Percentiles rank a stretch among this genome's conserved stretches.
Conservation (phyloP, 2,888 invertebrate species). For the Serrognathus titanus region DNA sequence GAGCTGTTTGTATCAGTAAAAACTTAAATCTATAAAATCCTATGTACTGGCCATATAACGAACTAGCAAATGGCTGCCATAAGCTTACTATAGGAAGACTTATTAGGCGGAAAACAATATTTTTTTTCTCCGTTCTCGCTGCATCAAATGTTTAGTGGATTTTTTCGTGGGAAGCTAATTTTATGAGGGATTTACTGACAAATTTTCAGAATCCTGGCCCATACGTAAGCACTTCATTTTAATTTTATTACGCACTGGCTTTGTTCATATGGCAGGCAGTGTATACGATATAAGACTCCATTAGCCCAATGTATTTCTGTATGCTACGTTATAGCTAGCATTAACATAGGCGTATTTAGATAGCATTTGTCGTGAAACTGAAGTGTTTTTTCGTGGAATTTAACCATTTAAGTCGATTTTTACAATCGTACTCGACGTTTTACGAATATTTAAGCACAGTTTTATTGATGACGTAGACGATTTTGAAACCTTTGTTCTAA, state of each 20-base stretch:
- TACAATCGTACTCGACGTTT: conserved; percentile 9
- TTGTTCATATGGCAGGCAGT: conserved; percentile 50
- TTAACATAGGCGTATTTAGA: conserved; percentile 33
- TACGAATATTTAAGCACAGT: conserved; percentile 32
- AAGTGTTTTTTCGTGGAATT: conserved; percentile 30
- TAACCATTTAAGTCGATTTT: conserved; percentile 10
- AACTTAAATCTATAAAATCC: conserved; percentile 43
- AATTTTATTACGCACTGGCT: conserved; percentile 35
- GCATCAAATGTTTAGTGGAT: conserved; percentile 17
- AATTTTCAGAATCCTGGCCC: conserved; percentile 26
- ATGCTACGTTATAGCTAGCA: conserved; percentile 27
- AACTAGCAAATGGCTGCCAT: conserved; percentile 55
- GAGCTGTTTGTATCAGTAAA: conserved; percentile 33
- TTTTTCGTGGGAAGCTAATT: conserved; percentile 36
- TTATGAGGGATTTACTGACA: conserved; percentile 37
- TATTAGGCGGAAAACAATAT: conserved; percentile 25
- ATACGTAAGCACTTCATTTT: conserved; percentile 19
- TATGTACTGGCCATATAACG: conserved; percentile 47
- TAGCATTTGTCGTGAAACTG: conserved; percentile 30
- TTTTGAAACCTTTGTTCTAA: conserved; percentile 40
- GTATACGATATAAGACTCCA: conserved; percentile 49
- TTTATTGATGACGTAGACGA: conserved; percentile 49
- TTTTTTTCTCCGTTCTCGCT: conserved; percentile 29
- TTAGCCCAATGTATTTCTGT: conserved; percentile 46
- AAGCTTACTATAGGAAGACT: conserved; percentile 50